Evolutionary conservation across 1,140 invertebrate species (phyloP).

Genomic region (Drosophila eugracilis): DNA sequence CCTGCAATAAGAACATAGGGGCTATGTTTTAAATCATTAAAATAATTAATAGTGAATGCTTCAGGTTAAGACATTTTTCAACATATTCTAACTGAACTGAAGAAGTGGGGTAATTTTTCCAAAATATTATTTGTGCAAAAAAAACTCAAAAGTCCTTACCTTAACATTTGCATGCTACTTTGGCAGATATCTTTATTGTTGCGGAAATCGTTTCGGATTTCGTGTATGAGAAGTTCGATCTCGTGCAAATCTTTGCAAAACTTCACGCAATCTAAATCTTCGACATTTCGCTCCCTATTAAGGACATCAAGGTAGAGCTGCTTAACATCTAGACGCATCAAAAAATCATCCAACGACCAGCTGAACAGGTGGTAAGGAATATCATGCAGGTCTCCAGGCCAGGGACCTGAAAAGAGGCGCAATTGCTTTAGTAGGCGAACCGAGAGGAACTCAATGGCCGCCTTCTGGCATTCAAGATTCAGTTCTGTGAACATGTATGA

Average conservation of each 20-base stretch:
- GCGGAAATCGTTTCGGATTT: slow-evolving; percentile 15
- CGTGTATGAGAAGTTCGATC: slow-evolving; percentile 21
- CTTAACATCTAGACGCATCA: slow-evolving; percentile 15
- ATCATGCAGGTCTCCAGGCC: slow-evolving; percentile 21
- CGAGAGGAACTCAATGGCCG: slow-evolving; percentile 43
- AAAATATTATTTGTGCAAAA: too few relatives aligned
- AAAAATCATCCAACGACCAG: slow-evolving; percentile 53
- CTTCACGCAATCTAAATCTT: slow-evolving; percentile 51
- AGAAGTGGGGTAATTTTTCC: too few relatives aligned
- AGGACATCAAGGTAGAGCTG: slow-evolving; percentile 57
- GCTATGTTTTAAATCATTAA: too few relatives aligned
- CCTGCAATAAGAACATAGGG: too few relatives aligned
- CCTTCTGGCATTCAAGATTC: slow-evolving; percentile 23
- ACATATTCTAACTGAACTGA: too few relatives aligned
- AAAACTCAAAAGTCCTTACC: slow-evolving; percentile 13
- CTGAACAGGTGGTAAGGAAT: slow-evolving; percentile 47
- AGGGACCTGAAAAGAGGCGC: slow-evolving; percentile 15
- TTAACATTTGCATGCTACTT: not conserved
- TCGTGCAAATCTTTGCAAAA: slow-evolving; percentile 46
- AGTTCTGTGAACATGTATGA: not conserved
- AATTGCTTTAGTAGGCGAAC: slow-evolving; percentile 36
- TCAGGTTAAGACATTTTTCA: too few relatives aligned
- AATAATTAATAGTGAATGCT: too few relatives aligned
- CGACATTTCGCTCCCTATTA: slow-evolving; percentile 9
- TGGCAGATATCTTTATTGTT: slow-evolving; percentile 19